Conservation (phyloP, 2,888 invertebrate species). For the Meganola albula region DNA sequence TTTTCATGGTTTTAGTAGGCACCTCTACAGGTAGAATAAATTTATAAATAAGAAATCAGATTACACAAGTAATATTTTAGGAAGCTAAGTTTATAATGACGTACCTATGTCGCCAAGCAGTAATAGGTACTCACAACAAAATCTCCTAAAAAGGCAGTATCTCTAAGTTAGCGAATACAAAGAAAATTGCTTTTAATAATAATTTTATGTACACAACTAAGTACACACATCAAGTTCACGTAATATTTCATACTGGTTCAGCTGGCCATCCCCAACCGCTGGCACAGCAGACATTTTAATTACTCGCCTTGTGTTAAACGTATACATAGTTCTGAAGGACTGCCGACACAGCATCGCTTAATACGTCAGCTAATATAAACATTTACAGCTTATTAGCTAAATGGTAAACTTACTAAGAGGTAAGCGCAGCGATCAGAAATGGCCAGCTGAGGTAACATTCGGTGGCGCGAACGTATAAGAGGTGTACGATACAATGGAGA, state of each 20-base stretch:
- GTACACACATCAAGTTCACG: slow-evolving; percentile 37
- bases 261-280: slow-evolving; percentile 46
- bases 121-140: no score
- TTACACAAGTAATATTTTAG: slow-evolving; percentile 9
- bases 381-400: slow-evolving; percentile 28
- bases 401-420: slow-evolving; percentile 13
- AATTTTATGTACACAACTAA: slow-evolving; percentile 54
- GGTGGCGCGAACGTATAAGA: slow-evolving; percentile 19
- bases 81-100: no score
- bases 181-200: slow-evolving; percentile 32
- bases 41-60: slow-evolving; percentile 6
- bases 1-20: no score
- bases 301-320: slow-evolving; percentile 5
- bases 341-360: no score
- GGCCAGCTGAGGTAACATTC: slow-evolving; percentile 42
- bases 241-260: slow-evolving; percentile 28
- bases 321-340: no score
- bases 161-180: slow-evolving; percentile 14
- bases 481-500: slow-evolving; percentile 14
- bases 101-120: no score
- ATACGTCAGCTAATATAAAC: no score
- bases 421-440: slow-evolving; percentile 32
- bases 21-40: no score
- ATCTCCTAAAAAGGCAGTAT: no score
- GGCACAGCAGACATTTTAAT: slow-evolving; percentile 8